These are phyloP conservation scores for Harpegnathos saltator DNA, from an alignment of 1,140 invertebrate genomes.

Conservation along the genomic window DNA sequence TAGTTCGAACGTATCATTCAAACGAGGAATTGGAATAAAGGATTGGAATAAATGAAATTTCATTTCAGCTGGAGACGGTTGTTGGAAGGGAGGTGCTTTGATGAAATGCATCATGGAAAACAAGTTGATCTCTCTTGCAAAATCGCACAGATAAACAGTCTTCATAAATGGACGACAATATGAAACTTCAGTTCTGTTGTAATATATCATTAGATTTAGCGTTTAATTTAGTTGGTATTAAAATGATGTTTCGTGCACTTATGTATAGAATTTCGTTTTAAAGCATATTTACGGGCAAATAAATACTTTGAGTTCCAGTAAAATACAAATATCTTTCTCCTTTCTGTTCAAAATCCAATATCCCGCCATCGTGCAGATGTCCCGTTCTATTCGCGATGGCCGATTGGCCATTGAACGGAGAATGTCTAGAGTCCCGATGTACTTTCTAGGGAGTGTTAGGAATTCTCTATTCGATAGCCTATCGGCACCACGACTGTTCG, in stretches of 20 bases:
- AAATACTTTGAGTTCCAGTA: background rate
- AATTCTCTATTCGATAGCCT: too few relatives aligned
- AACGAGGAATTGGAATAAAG: background rate
- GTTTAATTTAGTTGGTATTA: background rate
- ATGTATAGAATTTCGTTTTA: background rate
- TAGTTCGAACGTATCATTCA: too few relatives aligned
- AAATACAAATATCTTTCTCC: background rate
- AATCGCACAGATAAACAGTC: too few relatives aligned
- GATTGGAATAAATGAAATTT: slow-evolving; percentile 5
- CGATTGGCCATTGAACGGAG: too few relatives aligned
- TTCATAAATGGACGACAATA: background rate
- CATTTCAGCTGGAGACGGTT: slow-evolving; percentile 66
- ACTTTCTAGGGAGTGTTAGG: too few relatives aligned
- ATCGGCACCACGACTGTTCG: too few relatives aligned
- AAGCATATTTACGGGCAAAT: slow-evolving; percentile 7
- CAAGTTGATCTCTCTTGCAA: slow-evolving; percentile 40
- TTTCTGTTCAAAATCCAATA: too few relatives aligned
- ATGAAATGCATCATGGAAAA: slow-evolving; percentile 47
- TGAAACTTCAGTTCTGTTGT: too few relatives aligned
- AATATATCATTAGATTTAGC: background rate
- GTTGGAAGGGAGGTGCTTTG: slow-evolving; percentile 61
- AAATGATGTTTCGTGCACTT: background rate
- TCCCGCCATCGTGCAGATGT: too few relatives aligned
- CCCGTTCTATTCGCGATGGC: too few relatives aligned
- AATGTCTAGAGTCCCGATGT: too few relatives aligned